Evolutionary conservation across 1,140 invertebrate species (phyloP), one percentile per base, ranked within the genome.

Genomic region (Micrasema minimum): DNA sequence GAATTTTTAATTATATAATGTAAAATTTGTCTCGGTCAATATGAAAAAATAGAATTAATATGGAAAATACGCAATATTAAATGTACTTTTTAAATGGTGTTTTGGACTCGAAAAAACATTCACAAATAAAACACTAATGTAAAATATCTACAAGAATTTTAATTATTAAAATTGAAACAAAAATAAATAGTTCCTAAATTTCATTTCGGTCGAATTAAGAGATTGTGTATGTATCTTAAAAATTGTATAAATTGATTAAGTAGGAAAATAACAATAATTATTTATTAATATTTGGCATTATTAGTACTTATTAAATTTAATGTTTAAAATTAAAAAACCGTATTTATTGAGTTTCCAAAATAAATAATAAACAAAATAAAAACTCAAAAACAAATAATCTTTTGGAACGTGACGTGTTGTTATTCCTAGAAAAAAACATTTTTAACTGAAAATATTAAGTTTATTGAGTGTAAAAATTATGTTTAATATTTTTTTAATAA

Each of bases 331-430:
- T 59, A 59, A 59, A 46, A 46, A 57, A 71, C 59, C 67, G 65
- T 75, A 75, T 75, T 75, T 75, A 75, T 75, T 75, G 74, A 64
- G 69, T 72, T 75, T 72, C 74, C 72, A 53, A 68, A 70, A 69
- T 66, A 45, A 4, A 7, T 4, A 31, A 4, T 4, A 61, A 62
- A 59, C 26, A 45, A 69, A 66, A 66, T 62, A 65, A 69, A 69
- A 50, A 66, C 48, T 68, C 66, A 69, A 69, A 69, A 70, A 64
- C 18, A 11, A 66, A 64, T 14, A 38, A 69, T 18, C 38, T 69
- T 75, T 72, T 67, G 69, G 66, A 64, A 55, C 66, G 57, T 67
- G 74, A 67, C 74, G 74, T 75, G 74, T 75, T 75, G 74, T 75
- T 75, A 75, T 72, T 70, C 62, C 61, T 71, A 71, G 59, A 70